Percentiles rank a stretch among this genome's conserved stretches.
These are phyloP conservation scores for Tragelaphus scriptus DNA, from an alignment of 2,113 vertebrate species.

Conservation along the genomic window DNA sequence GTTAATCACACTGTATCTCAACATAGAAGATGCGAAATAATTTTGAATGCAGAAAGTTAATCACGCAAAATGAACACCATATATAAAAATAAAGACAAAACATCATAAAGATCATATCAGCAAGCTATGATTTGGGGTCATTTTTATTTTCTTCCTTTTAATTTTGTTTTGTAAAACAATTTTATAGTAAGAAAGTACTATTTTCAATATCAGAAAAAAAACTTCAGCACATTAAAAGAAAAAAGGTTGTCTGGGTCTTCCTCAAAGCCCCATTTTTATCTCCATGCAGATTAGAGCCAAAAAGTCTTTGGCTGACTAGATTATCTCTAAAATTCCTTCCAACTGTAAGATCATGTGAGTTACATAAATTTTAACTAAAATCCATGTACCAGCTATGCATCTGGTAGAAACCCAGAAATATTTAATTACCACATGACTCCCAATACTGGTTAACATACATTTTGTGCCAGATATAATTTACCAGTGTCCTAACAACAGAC, in stretches of 20 bases:
- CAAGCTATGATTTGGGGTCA: not conserved
- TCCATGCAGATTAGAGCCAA: not conserved
- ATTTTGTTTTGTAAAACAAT: not conserved
- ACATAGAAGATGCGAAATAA: not conserved
- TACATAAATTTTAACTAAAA: constrained; percentile 18
- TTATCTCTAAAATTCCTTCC: constrained; percentile 27
- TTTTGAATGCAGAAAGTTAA: not conserved
- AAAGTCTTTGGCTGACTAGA: constrained; percentile 11
- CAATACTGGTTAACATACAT: not conserved
- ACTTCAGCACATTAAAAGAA: not conserved
- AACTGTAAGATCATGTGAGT: constrained; percentile 17
- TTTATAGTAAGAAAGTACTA: not conserved
- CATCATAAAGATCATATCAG: not conserved
- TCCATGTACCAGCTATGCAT: not conserved
- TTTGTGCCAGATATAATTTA: not conserved
- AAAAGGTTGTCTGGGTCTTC: not conserved
- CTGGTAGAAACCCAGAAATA: not conserved
- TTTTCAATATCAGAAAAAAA: not conserved
- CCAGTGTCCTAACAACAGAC: not conserved
- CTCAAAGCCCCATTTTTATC: constrained; percentile 17
- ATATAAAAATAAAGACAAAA: not conserved
- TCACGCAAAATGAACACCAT: not conserved
- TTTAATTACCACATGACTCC: constrained; percentile 13
- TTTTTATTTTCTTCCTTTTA: not conserved
- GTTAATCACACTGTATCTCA: not conserved